Base-by-base conservation (phyloP, 2,797 vertebrate genomes). In the Vireo griseus region DNA sequence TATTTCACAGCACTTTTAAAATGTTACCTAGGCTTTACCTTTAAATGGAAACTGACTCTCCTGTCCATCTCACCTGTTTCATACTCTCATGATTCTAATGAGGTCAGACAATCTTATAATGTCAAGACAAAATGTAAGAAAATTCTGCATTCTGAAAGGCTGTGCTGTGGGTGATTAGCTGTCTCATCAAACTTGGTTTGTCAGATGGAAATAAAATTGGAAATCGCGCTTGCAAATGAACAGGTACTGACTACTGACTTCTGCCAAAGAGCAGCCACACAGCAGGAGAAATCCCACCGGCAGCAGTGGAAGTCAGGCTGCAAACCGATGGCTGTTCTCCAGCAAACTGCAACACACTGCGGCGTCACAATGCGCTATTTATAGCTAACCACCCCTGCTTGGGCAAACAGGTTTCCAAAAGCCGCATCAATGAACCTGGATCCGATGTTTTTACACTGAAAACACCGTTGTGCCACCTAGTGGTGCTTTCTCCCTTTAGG, bases 391-490 rank as follows among this genome's bases (percentile, higher is more conserved):
- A 75, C 16, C 19, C 40, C 54, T 47, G 26, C 31, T 62, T 33
- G 19, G 88, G 33, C 35, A 67, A 76, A 35, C 57, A 47, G 54
- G 16, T 75, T 86, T 61, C 85, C 67, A 35, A 71, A 72, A 77
- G 13, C 13, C n/a, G 3, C 11, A 2, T 50, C 67, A 47, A 6
- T 39, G 68, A 92, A 57, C 39, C 10, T 5, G 13, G 19, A 35
- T 0, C 45, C 9, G 9, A 19, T 12, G 33, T 37, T 75, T 7
- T 3, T 37, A 31, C 58, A 91, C 86, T 52, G 51, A 51, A 97
- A 97, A 95, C 94, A 54, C 85, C 44, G 65, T 66, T 97, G 95
- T 97, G 98, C 97, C 98, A 97, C 94, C 98, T 98, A 93, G 97
- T 95, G 97, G 97, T 95, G 63, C 2, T 37, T 77, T 50, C 19